Base-by-base conservation (phyloP, 2,888 invertebrate genomes). In the Protophormia terraenovae region DNA sequence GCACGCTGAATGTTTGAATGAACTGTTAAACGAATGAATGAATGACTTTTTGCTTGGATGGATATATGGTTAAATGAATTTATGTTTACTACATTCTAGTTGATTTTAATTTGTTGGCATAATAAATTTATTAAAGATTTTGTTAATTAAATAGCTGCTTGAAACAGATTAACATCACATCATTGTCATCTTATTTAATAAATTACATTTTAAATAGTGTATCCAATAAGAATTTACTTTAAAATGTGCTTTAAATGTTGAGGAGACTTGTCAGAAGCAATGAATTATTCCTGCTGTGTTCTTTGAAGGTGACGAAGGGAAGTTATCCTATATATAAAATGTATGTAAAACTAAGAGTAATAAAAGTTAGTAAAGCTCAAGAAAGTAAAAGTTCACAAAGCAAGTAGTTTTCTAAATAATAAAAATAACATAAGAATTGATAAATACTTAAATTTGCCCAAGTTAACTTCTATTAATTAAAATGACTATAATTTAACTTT, bases 71-170 rank as follows among this genome's bases (percentile, higher is more conserved):
- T 55, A 24, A n/a, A 27, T 24, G 38, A 38, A 10, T 53, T 5
- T 24, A 3, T 27, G 10, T 66, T 24, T 45, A 24, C n/a, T 66
- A 66, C 7, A 19, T 24, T 27, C n/a, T 24, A 45, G 8, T 47
- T 10, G 47, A 45, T 29, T 16, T 50, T 47, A 60, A 60, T 60
- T 32, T 32, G 16, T 32, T 50, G 50, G 12, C 14, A 10, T 16
- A 32, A 32, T 32, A 67, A 5, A 67, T 22, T 41, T 64, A 24
- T 24, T 38, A 62, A 38, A 35, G 35, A 38, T 60, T 32, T 69
- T 71, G 55, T 71, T 72, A 62, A 64, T 79, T 64, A n/a, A n/a
- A n/a, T n/a, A 72, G 53, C 62, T 64, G 64, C 50, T 72, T 45
- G 41, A 79, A 72, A 38, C 50, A 64, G 64, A 64, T 79, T 50